Evolutionary conservation across 2,113 vertebrate genomes (phyloP).

Genomic region (Tachuris rubrigastra): DNA sequence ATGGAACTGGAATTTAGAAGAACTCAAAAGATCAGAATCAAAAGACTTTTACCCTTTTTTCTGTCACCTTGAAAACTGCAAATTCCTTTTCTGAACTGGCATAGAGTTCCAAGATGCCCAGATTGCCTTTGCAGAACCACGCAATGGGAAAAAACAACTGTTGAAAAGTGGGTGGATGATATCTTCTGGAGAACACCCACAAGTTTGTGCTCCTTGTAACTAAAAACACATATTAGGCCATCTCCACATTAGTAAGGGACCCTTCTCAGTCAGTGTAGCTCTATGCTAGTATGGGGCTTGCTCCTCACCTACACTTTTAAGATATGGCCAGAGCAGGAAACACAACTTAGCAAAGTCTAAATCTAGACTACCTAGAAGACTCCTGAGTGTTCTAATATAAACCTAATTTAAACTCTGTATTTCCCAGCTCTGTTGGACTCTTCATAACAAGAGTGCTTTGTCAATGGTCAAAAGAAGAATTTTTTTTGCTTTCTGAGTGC

Average conservation of each 20-base stretch:
- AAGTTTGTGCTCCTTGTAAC: not conserved
- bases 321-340: not conserved
- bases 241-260: not conserved
- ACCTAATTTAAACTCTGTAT: not conserved
- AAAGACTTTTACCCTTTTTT: not conserved
- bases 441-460: not conserved
- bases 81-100: not conserved
- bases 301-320: not conserved
- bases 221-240: not conserved
- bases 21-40: not conserved
- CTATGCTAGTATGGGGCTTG: rapidly evolving
- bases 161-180: not conserved
- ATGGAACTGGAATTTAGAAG: not conserved
- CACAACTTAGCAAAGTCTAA: not conserved
- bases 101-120: not conserved
- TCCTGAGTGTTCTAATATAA: not conserved
- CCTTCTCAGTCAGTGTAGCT: not conserved
- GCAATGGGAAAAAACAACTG: not conserved
- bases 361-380: not conserved
- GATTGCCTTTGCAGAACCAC: rapidly evolving
- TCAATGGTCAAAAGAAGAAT: not conserved
- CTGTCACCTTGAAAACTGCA: rapidly evolving
- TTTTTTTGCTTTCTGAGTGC: not conserved
- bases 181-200: not conserved
- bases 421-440: not conserved